Base-by-base conservation (phyloP, 2,888 invertebrate genomes). In the Synanthedon tipuliformis region DNA sequence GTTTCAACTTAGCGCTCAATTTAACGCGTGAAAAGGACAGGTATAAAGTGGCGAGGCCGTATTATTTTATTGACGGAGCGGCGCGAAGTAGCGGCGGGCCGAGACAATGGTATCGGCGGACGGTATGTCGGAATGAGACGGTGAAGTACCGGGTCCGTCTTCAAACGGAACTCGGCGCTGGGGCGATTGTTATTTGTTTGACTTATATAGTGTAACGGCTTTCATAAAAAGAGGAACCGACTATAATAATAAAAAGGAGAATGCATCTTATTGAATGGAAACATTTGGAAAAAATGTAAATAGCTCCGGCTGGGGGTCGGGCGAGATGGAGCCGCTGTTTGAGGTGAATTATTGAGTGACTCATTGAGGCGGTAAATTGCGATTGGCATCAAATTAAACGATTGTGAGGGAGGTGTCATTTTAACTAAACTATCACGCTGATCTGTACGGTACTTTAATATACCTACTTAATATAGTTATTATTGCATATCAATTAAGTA, bases 1-100 rank as follows among this genome's bases (percentile, higher is more conserved):
- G 61, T 64, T 82, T 69, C 53, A 56, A 57, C 73, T 53, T 60
- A 57, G 54, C 55, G 55, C 51, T 58, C 59, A 58, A 57, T 57
- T 58, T 55, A 50, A 55, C 51, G 54, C 60, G 58, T 53, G 53
- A 75, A 83, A 69, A 54, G 74, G 80, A 79, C 66, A 65, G 77
- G 63, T 71, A 74, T 69, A 63, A 64, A 62, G 66, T 68, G 69
- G 68, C 68, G 65, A 69, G 68, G 67, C 72, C 67, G 65, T 75
- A 78, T 75, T 80, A 75, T 77, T 79, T 82, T 81, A 81, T 82
- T 81, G 76, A 81, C 77, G 75, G 72, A 74, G 65, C 68, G 66
- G 68, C 69, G 70, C 70, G 69, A 68, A 66, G 57, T 59, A 57
- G 60, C 54, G 70, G 62, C 56, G 60, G 55, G 52, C 66, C 61